phyloP scores from a whole-genome alignment of 2,888 invertebrate species.

The Allolobophora icterica region DNA sequence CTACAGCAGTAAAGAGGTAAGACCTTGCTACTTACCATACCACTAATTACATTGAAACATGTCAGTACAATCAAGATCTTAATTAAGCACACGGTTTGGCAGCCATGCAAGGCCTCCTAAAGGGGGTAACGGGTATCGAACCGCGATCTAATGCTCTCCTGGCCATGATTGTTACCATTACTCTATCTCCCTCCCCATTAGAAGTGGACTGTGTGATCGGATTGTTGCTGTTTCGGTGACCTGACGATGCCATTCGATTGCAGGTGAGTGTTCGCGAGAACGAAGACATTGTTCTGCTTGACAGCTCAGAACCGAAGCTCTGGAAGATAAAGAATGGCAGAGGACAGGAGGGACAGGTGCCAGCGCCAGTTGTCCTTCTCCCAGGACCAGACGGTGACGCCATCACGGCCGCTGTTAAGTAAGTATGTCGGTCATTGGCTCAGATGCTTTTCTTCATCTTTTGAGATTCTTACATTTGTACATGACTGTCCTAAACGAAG shows the following conservation, averaged over 20 bases:
- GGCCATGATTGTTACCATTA: too few relatives aligned
- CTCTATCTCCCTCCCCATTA: too few relatives aligned
- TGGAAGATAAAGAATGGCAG: conserved; percentile 48
- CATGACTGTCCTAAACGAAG: not conserved
- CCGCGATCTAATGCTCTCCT: too few relatives aligned
- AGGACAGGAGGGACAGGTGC: conserved; percentile 48
- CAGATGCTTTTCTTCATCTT: not conserved
- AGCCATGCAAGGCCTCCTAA: too few relatives aligned
- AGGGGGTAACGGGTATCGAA: too few relatives aligned
- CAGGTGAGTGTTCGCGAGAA: conserved; percentile 46
- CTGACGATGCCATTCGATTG: not conserved
- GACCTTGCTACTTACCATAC: not conserved
- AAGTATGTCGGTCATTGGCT: conserved; percentile 18
- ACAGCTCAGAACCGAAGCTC: conserved; percentile 42
- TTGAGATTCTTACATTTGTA: not conserved
- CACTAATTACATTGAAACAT: too few relatives aligned
- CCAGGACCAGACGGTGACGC: conserved; percentile 48
- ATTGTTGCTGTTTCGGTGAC: too few relatives aligned
- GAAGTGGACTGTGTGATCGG: too few relatives aligned
- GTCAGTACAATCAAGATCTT: too few relatives aligned
- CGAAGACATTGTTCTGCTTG: conserved; percentile 48
- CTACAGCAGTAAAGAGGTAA: conserved; percentile 45
- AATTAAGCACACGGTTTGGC: too few relatives aligned
- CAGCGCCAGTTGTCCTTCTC: conserved; percentile 45
- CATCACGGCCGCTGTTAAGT: conserved; percentile 48